phyloP scores from a whole-genome alignment of 2,113 vertebrate genomes.

The Aix galericulata region DNA sequence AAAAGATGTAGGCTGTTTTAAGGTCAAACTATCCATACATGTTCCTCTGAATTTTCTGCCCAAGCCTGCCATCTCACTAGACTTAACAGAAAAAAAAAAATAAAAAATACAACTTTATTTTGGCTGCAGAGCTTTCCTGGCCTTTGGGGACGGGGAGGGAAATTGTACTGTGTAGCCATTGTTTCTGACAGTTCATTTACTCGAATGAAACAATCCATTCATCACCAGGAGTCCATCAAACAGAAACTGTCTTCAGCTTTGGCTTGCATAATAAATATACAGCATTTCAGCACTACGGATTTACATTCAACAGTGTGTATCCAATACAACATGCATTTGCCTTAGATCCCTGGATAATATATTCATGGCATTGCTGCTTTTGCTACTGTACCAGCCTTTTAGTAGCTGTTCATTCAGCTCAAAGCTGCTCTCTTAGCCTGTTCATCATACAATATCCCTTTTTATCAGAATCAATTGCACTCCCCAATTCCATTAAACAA shows the following conservation, averaged over 20 bases:
- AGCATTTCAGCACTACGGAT: conserved; percentile 61
- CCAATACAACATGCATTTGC: conserved; percentile 32
- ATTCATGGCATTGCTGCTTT: not conserved
- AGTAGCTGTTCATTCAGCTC: not conserved
- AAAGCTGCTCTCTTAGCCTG: not conserved
- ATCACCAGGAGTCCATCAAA: conserved; percentile 49
- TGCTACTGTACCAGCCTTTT: not conserved
- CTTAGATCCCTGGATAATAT: conserved; percentile 15
- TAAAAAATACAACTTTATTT: conserved; percentile 23
- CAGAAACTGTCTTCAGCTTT: conserved; percentile 61
- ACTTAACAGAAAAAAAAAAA: not conserved
- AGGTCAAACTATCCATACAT: not conserved
- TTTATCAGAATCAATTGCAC: not conserved
- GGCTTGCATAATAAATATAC: conserved; percentile 63
- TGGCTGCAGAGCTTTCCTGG: conserved; percentile 16
- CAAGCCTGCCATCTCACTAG: not conserved
- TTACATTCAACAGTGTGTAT: conserved; percentile 59
- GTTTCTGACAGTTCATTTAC: conserved; percentile 72
- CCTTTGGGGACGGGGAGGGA: conserved; percentile 39
- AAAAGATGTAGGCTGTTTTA: not conserved
- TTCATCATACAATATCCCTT: not conserved
- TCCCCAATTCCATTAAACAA: not conserved
- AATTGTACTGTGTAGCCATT: conserved; percentile 54
- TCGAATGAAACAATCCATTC: conserved; percentile 71
- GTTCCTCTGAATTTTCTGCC: not conserved